These are phyloP conservation scores for Poeciliopsis infans DNA, from an alignment of 2,797 vertebrate genomes.

Conservation along the genomic window DNA sequence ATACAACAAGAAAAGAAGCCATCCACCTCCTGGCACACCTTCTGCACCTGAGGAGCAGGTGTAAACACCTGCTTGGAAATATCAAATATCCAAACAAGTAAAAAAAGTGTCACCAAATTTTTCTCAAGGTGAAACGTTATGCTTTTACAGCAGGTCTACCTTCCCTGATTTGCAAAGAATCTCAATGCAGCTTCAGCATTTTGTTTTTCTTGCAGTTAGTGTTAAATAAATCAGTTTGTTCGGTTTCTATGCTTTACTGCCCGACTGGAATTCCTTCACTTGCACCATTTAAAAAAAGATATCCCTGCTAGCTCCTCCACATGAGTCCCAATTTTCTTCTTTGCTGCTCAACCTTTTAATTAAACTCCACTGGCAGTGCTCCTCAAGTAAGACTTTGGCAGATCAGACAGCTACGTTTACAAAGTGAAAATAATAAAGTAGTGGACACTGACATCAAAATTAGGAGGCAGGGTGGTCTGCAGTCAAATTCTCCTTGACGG, in stretches of 20 bases:
- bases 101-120: background rate
- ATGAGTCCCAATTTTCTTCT: conserved; percentile 4
- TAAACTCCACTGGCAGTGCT: background rate
- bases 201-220: background rate
- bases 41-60: too few relatives aligned
- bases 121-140: background rate
- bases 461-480: conserved; percentile 7
- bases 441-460: conserved; percentile 1
- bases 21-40: too few relatives aligned
- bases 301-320: background rate
- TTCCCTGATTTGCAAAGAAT: background rate
- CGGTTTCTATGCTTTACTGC: background rate
- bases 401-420: conserved; percentile 4
- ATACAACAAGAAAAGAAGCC: too few relatives aligned
- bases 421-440: conserved; percentile 18
- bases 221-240: background rate
- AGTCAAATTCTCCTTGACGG: conserved; percentile 14
- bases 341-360: background rate
- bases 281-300: background rate
- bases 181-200: background rate
- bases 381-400: background rate
- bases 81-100: background rate
- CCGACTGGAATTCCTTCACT: background rate
- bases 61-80: background rate
- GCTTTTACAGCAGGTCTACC: background rate